These are phyloP conservation scores for Noctua janthina DNA, from an alignment of 2,888 invertebrate genomes.

Conservation along the genomic window DNA sequence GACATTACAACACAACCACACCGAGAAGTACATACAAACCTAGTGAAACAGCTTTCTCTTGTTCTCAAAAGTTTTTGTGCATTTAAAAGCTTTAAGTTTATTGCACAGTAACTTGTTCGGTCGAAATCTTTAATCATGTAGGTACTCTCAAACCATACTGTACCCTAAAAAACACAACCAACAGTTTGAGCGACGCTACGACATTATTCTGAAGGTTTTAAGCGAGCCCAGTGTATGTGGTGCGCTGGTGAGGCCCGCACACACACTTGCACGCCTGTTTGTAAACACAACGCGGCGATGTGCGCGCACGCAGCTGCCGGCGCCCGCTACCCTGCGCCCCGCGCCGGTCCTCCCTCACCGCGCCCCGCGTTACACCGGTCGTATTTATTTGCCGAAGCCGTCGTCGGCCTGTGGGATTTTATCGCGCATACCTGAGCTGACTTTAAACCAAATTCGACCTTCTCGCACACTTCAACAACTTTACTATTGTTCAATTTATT, in stretches of 20 bases:
- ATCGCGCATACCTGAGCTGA: slow-evolving; percentile 53
- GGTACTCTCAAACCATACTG: not conserved
- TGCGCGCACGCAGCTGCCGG: slow-evolving; percentile 79
- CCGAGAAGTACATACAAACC: not conserved
- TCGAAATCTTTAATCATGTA: not conserved
- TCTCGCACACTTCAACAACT: not conserved
- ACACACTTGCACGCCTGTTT: slow-evolving; percentile 63
- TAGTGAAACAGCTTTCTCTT: not conserved
- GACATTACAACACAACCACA: not conserved
- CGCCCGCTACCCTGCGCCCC: slow-evolving; percentile 29
- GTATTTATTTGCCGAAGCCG: slow-evolving; percentile 36
- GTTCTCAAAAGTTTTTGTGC: not conserved
- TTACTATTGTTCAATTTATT: no score
- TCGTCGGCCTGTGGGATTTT: slow-evolving; percentile 36
- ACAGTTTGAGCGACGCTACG: not conserved
- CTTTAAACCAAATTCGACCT: slow-evolving; percentile 34
- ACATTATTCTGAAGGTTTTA: slow-evolving; percentile 7
- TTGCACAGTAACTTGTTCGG: not conserved
- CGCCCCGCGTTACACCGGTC: not conserved
- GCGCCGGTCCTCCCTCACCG: slow-evolving; percentile 11
- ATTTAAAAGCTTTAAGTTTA: not conserved
- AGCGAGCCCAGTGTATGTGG: not conserved
- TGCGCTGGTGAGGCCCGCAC: slow-evolving; percentile 24
- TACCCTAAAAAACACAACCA: not conserved
- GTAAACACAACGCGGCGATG: slow-evolving; percentile 70